Conservation (phyloP, 1,140 invertebrate species). For the Carcinoscorpius rotundicauda region DNA sequence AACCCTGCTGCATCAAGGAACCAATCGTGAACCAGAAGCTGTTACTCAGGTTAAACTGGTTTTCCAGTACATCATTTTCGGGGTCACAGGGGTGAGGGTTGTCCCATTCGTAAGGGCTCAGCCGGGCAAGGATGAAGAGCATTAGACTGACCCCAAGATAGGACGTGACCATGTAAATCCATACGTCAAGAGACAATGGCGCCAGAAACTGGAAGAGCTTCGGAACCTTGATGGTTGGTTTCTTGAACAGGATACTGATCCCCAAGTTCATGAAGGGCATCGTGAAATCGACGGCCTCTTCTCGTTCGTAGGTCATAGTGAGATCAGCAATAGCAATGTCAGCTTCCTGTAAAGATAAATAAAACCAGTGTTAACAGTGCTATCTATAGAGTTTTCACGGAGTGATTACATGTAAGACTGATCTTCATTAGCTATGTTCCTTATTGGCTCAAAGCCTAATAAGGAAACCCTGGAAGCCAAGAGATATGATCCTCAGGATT, state of each 20-base stretch:
- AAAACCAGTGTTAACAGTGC: too few species aligned
- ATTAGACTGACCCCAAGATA: conserved; percentile 35
- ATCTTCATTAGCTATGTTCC: not conserved
- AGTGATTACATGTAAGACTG: not conserved
- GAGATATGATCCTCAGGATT: too few species aligned
- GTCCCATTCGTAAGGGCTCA: conserved; percentile 35
- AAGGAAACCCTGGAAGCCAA: too few species aligned
- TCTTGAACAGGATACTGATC: conserved; percentile 26
- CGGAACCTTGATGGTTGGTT: conserved; percentile 29
- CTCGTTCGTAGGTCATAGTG: conserved; percentile 81
- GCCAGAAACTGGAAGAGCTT: conserved; percentile 35
- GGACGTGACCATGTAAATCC: conserved; percentile 34
- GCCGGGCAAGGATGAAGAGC: conserved; percentile 35
- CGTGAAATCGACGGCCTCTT: conserved; percentile 84
- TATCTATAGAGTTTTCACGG: not conserved
- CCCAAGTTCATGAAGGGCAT: conserved; percentile 92
- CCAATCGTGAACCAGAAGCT: conserved; percentile 41
- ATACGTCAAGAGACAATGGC: conserved; percentile 37
- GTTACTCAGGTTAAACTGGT: conserved; percentile 34
- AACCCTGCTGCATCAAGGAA: conserved; percentile 38
- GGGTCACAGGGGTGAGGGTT: conserved; percentile 25
- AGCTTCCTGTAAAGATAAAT: conserved; percentile 43
- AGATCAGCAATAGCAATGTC: conserved; percentile 87
- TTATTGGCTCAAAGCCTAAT: not conserved
- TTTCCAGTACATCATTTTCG: conserved; percentile 24